phyloP scores from a whole-genome alignment of 2,888 invertebrate species.

The Himalopsyche anomala region DNA sequence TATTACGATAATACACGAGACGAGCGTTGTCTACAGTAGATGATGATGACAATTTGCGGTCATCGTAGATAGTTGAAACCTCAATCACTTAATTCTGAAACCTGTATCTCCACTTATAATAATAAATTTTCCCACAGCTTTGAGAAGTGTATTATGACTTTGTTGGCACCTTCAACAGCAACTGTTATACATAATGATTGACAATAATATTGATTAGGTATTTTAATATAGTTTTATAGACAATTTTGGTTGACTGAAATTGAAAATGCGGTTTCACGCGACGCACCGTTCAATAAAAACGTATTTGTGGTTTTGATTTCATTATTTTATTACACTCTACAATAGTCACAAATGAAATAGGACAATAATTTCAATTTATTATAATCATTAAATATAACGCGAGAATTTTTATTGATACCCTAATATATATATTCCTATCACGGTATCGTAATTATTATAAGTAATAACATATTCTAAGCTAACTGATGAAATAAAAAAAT shows the following conservation, averaged over 20 bases:
- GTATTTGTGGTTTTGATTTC: conserved; percentile 34
- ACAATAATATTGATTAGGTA: conserved; percentile 30
- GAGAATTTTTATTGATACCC: background rate
- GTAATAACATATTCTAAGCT: too few species aligned
- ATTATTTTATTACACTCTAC: conserved; percentile 18
- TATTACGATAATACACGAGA: too few species aligned
- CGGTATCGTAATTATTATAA: too few species aligned
- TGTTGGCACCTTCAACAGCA: conserved; percentile 21
- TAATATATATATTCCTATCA: too few species aligned
- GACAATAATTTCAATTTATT: background rate
- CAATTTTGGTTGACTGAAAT: conserved; percentile 12
- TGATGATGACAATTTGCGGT: conserved; percentile 10
- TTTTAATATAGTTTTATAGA: conserved; percentile 28
- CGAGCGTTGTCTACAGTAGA: background rate
- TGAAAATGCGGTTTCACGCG: conserved; percentile 31
- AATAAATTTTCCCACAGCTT: conserved; percentile 26
- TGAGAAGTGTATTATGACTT: conserved; percentile 10
- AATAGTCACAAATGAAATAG: conserved; percentile 19
- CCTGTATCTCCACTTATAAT: conserved; percentile 11
- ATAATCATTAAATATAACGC: background rate
- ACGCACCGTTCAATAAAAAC: background rate
- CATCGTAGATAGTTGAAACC: background rate
- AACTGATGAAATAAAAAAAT: too few species aligned
- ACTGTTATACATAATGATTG: conserved; percentile 2
- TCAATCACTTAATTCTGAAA: conserved; percentile 23